phyloP scores from a whole-genome alignment of 2,113 vertebrate species.

The Sitta europaea region DNA sequence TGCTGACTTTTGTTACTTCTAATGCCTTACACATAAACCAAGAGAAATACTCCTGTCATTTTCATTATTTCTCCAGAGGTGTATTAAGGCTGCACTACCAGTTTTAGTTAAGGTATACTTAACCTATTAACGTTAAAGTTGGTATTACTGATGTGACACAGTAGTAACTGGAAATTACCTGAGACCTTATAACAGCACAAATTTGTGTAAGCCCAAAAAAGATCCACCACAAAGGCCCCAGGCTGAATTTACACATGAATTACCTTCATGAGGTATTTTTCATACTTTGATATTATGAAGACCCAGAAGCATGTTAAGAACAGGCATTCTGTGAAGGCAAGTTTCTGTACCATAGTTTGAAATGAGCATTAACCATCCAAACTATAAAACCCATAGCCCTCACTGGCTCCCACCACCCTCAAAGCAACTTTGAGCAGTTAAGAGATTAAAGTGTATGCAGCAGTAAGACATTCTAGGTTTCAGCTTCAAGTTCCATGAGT shows the following conservation, averaged over 20 bases:
- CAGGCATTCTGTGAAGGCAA: not conserved
- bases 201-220: not conserved
- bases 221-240: not conserved
- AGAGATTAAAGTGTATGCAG: not conserved
- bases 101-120: not conserved
- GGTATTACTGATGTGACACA: not conserved
- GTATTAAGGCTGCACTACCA: not conserved
- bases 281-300: not conserved
- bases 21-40: not conserved
- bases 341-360: not conserved
- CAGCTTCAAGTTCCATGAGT: not conserved
- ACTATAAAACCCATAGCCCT: not conserved
- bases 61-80: not conserved
- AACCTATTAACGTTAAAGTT: not conserved
- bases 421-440: not conserved
- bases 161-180: not conserved
- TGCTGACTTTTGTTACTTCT: not conserved
- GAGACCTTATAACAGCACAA: not conserved
- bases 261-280: not conserved
- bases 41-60: not conserved
- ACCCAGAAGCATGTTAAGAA: not conserved
- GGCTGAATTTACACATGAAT: not conserved
- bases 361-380: not conserved
- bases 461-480: not conserved
- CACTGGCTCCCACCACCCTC: not conserved